Conservation (phyloP, 2,888 invertebrate genomes). For the Parelbella ahira region DNA sequence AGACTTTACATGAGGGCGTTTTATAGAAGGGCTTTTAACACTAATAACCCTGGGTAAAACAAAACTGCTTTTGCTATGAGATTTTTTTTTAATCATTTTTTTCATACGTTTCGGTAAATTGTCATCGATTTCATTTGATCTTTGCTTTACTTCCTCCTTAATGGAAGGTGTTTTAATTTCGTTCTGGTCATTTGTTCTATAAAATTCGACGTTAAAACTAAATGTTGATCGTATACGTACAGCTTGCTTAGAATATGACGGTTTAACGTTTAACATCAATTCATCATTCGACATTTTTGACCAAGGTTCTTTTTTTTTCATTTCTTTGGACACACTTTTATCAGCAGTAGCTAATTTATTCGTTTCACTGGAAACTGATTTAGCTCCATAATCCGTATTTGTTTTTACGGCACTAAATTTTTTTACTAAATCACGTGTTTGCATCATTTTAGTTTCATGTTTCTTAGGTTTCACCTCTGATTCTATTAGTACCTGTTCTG, state of each 20-base stretch:
- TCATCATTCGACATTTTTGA: too few relatives aligned
- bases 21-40: conserved; percentile 1
- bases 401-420: neutral
- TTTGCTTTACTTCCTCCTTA: neutral
- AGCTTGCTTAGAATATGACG: conserved; percentile 8
- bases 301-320: neutral
- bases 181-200: conserved; percentile 11
- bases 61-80: neutral
- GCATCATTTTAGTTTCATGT: too few relatives aligned
- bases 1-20: too few relatives aligned
- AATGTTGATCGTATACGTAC: conserved; percentile 8
- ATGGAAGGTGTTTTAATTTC: neutral
- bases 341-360: neutral
- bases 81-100: too few relatives aligned
- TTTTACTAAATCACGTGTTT: too few relatives aligned
- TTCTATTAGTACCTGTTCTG: too few relatives aligned
- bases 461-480: too few relatives aligned
- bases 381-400: conserved; percentile 1
- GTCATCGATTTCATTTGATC: too few relatives aligned
- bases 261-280: too few relatives aligned
- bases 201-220: conserved; percentile 31
- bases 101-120: too few relatives aligned
- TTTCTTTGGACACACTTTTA: conserved; percentile 2
- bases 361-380: conserved; percentile 7
- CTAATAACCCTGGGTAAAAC: neutral